These are phyloP conservation scores for Bombus consobrinus DNA, from an alignment of 1,140 invertebrate species.

Conservation along the genomic window DNA sequence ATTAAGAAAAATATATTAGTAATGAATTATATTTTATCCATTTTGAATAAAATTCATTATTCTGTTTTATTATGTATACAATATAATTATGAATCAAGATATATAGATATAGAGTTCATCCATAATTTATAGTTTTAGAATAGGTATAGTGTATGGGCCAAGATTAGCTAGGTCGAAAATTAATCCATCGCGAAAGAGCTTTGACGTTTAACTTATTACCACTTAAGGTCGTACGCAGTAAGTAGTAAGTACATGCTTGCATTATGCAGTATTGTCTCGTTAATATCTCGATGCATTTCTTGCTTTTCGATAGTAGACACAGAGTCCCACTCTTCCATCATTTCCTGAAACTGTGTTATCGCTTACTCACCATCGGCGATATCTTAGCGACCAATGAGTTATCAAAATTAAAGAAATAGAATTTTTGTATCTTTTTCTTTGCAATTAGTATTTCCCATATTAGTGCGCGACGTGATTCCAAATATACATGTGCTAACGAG, in stretches of 20 bases:
- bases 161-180: background rate
- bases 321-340: background rate
- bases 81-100: background rate
- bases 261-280: background rate
- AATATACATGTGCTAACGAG: background rate
- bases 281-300: background rate
- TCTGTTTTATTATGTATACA: background rate
- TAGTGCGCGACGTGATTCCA: no score
- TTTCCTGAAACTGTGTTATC: background rate
- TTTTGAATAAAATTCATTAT: background rate
- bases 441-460: background rate
- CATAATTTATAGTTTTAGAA: background rate
- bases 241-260: background rate
- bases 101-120: background rate
- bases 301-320: background rate
- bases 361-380: no score
- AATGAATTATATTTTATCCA: constrained; percentile 2
- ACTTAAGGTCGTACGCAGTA: background rate
- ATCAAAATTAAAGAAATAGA: no score
- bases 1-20: background rate
- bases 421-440: background rate
- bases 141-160: background rate
- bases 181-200: background rate
- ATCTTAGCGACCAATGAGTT: no score
- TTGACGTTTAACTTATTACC: background rate